These are phyloP conservation scores for Phoebastria nigripes DNA, from an alignment of 2,797 vertebrate genomes.

Conservation along the genomic window DNA sequence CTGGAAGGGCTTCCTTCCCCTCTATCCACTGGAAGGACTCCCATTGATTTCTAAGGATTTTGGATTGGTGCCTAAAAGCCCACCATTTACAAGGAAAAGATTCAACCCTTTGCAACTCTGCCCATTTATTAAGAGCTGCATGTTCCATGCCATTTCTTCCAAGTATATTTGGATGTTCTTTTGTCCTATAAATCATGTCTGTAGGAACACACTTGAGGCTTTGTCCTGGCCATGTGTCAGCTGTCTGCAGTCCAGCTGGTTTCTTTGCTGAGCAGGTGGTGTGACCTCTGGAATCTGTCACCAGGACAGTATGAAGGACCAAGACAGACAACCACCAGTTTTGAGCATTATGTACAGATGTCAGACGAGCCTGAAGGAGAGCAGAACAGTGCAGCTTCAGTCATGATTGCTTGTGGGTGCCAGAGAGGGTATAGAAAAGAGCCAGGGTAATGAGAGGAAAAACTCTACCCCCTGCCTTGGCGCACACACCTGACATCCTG, in stretches of 20 bases:
- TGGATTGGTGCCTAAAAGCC: not conserved
- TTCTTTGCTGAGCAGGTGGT: not conserved
- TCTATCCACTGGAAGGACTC: not conserved
- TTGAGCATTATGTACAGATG: not conserved
- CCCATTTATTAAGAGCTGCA: not conserved
- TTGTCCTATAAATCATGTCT: not conserved
- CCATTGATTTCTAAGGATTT: not conserved
- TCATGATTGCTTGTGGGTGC: not conserved
- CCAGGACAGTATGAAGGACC: not conserved
- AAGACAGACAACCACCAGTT: not conserved
- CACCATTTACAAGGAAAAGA: not conserved
- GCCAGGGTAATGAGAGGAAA: not conserved
- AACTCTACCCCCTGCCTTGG: not conserved
- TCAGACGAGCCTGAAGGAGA: not conserved
- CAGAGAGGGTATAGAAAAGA: not conserved
- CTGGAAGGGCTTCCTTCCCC: not conserved
- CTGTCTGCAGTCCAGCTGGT: not conserved
- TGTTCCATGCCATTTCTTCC: not conserved
- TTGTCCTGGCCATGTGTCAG: not conserved
- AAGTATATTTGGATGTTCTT: not conserved
- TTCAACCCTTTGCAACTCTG: not conserved
- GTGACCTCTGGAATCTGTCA: not conserved
- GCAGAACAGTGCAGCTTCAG: not conserved
- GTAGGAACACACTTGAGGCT: not conserved
- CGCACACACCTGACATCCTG: not conserved